These are phyloP conservation scores for Apamea anceps DNA, from an alignment of 2,888 invertebrate species.

Conservation along the genomic window DNA sequence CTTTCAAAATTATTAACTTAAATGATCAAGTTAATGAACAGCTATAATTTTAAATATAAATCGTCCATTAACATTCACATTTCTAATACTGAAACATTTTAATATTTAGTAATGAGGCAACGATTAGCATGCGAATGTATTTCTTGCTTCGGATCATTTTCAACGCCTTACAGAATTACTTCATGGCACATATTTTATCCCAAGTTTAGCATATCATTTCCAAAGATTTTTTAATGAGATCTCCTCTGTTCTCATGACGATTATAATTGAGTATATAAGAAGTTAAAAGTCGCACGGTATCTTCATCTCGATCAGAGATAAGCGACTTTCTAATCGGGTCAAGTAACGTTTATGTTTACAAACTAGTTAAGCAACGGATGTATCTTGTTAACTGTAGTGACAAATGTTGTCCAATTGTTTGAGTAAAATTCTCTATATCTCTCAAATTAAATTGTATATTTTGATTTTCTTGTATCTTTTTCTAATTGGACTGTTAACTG, in stretches of 20 bases:
- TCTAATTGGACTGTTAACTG: conserved; percentile 41
- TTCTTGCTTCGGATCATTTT: conserved; percentile 30
- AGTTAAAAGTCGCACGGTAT: conserved; percentile 80
- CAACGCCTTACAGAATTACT: conserved; percentile 34
- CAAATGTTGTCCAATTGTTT: conserved; percentile 78
- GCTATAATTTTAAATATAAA: conserved; percentile 25
- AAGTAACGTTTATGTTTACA: conserved; percentile 84
- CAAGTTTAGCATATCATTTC: conserved; percentile 53
- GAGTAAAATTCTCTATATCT: conserved; percentile 51
- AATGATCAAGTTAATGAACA: conserved; percentile 4
- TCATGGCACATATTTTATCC: conserved; percentile 37
- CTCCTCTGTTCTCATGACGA: conserved; percentile 64
- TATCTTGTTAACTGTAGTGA: conserved; percentile 74
- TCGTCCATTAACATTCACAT: conserved; percentile 6
- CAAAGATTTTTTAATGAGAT: conserved; percentile 62
- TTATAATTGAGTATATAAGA: conserved; percentile 75
- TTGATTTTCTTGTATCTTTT: conserved; percentile 26
- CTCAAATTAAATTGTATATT: conserved; percentile 48
- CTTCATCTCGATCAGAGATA: conserved; percentile 84
- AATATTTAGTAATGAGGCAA: conserved; percentile 19
- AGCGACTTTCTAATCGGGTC: conserved; percentile 86
- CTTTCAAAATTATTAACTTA: conserved; percentile 15
- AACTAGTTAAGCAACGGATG: conserved; percentile 83
- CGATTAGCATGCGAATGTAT: conserved; percentile 51
- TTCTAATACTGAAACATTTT: conserved; percentile 21